A percentile compares a stretch with the other conserved stretches of the same genome.
These are phyloP conservation scores for Characodon lateralis DNA, from an alignment of 2,797 vertebrate genomes.

Conservation along the genomic window DNA sequence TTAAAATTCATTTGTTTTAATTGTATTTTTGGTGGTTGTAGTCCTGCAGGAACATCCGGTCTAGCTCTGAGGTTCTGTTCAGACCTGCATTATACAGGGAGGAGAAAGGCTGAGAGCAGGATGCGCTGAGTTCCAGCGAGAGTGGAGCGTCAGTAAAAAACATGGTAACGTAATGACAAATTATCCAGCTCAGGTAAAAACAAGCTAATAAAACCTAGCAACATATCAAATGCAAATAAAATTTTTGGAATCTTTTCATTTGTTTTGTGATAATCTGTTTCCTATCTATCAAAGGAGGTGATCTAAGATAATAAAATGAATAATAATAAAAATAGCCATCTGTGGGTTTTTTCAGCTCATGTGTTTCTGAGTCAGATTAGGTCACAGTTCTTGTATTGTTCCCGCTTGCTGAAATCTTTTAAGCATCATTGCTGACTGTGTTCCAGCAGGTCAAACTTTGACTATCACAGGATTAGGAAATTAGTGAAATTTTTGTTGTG, in stretches of 20 bases:
- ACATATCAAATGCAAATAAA: no score
- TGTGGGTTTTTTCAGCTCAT: not conserved
- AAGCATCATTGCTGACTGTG: not conserved
- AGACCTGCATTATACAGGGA: no score
- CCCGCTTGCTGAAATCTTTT: not conserved
- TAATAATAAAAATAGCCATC: not conserved
- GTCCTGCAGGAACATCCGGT: no score
- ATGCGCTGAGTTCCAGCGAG: no score
- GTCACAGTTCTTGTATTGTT: not conserved
- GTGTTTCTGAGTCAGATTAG: not conserved
- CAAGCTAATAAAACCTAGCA: no score
- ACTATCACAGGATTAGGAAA: conserved; percentile 4
- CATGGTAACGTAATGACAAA: no score
- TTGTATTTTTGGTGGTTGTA: no score
- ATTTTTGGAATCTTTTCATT: not conserved
- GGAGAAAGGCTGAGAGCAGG: no score
- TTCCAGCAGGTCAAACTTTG: not conserved
- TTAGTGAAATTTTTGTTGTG: not conserved
- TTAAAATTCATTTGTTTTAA: no score
- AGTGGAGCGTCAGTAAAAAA: no score
- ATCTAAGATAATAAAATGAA: not conserved
- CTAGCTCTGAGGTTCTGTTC: no score
- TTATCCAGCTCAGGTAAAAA: no score
- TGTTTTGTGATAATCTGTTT: not conserved
- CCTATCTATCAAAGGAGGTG: not conserved